Evolutionary conservation across 2,797 vertebrate species (phyloP), one percentile per base, ranked within the genome.

Genomic region (Thripadectes ignobilis): DNA sequence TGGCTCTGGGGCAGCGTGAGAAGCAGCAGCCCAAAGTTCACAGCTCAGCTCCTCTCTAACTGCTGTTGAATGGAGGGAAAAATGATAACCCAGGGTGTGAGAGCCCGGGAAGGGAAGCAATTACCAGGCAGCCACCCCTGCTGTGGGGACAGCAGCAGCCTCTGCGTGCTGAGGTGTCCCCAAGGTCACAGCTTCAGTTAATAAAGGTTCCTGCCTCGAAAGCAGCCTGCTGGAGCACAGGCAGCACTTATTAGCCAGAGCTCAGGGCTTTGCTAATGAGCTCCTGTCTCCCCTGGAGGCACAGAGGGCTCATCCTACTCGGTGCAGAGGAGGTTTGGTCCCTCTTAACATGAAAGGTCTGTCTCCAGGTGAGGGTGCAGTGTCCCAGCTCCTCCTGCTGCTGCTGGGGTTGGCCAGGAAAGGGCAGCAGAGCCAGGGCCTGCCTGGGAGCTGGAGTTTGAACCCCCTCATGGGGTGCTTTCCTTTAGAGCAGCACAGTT

Each of bases 251-350:
- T 46, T 84, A 93, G 21, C 39, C 45, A 72, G n/a, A 76, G 34
- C 74, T 76, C 59, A 24, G 77, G 77, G 81, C n/a, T 89, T 83
- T 83, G 59, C 49, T 92, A 76, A 89, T 63, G 73, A 95, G 59
- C 89, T 92, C 36, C 14, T 38, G 54, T 63, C 73, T 89, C 77
- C 72, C 68, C 77, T 86, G 65, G 63, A 43, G 49, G 49, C 49
- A 72, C 65, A 54, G 6, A 7, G 45, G 49, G 82, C 27, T 83
- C 36, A 83, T 84, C 54, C 77, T 76, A 51, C 66, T 84, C 1
- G 0, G 19, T 48, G 66, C 38, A 49, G 51, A 29, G 46, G 46
- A 66, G 74, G 55, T 38, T 23, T 84, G 34, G 12, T 74, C 41
- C 65, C 4, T 65, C 54, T 22, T 43, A n/a, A 62, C 12, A 26